These are phyloP conservation scores for Melinaea marsaeus DNA, from an alignment of 2,888 invertebrate genomes.

Conservation along the genomic window DNA sequence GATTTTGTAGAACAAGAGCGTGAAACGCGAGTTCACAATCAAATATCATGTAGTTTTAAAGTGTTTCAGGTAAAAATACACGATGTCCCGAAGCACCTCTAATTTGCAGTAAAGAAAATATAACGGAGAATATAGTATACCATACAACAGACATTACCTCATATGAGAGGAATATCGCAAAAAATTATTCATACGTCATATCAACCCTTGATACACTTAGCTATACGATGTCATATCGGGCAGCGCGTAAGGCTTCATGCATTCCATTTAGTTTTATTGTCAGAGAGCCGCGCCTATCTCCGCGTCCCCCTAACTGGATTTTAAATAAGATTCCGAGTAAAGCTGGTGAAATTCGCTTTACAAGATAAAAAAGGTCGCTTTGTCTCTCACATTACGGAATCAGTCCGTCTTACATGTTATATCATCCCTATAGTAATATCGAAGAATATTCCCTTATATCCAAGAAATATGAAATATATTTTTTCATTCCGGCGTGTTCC, in stretches of 20 bases:
- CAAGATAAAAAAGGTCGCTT: conserved; percentile 75
- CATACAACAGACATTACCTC: conserved; percentile 42
- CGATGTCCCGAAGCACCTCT: conserved; percentile 2
- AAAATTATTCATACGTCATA: conserved; percentile 54
- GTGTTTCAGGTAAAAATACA: conserved; percentile 1
- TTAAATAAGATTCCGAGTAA: conserved; percentile 74
- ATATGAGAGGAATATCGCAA: conserved; percentile 46
- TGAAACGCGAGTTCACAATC: not conserved
- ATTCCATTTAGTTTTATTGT: conserved; percentile 79
- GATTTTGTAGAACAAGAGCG: not conserved
- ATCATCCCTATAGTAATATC: conserved; percentile 57
- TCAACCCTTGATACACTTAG: conserved; percentile 58
- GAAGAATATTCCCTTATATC: conserved; percentile 24
- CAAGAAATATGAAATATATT: conserved; percentile 47
- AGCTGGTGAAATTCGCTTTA: conserved; percentile 70
- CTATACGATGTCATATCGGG: conserved; percentile 66
- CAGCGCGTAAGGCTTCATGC: conserved; percentile 70
- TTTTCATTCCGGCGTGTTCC: conserved; percentile 60
- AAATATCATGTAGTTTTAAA: not conserved
- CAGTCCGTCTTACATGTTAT: conserved; percentile 59
- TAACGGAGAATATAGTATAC: conserved; percentile 29
- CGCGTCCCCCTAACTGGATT: conserved; percentile 71
- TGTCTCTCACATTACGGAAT: conserved; percentile 65
- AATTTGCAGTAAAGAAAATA: conserved; percentile 37
- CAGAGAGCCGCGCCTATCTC: conserved; percentile 74